These are phyloP conservation scores for Tachina lurida DNA, from an alignment of 2,888 invertebrate species.

Conservation along the genomic window DNA sequence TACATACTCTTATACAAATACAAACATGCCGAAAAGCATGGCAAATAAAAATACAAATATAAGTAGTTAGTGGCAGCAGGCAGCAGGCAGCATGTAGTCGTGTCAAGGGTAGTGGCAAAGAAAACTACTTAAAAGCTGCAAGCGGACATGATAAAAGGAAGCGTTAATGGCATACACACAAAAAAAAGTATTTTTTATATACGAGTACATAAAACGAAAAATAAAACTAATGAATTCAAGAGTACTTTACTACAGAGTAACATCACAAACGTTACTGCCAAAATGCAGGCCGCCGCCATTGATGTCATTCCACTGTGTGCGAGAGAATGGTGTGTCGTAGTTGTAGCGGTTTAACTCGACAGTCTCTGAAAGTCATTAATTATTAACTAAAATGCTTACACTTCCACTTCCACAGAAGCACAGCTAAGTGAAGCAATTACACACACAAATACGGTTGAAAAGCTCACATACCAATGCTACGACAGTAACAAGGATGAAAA, in stretches of 20 bases:
- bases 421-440: conserved; percentile 51
- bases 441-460: conserved; percentile 40
- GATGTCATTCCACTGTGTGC: conserved; percentile 29
- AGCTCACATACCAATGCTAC: conserved; percentile 36
- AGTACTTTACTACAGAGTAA: conserved; percentile 59
- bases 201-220: conserved; percentile 45
- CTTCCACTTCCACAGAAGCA: conserved; percentile 72
- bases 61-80: conserved; percentile 7
- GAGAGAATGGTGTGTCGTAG: conserved; percentile 4
- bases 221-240: conserved; percentile 54
- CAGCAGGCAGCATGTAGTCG: conserved; percentile 27
- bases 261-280: conserved; percentile 46
- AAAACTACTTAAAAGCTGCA: conserved; percentile 66
- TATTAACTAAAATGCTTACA: conserved; percentile 78
- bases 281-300: conserved; percentile 51
- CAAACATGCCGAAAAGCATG: conserved; percentile 60
- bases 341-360: conserved; percentile 64
- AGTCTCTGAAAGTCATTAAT: conserved; percentile 77
- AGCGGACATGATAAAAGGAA: conserved; percentile 65
- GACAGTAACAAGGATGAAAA: not conserved
- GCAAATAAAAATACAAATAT: conserved; percentile 52
- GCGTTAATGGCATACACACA: conserved; percentile 66
- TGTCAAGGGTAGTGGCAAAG: conserved; percentile 46
- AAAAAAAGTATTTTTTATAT: conserved; percentile 65
- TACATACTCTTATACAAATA: conserved; percentile 11